phyloP scores from a whole-genome alignment of 2,888 invertebrate genomes.

The Lasioglossum oenotherae region DNA sequence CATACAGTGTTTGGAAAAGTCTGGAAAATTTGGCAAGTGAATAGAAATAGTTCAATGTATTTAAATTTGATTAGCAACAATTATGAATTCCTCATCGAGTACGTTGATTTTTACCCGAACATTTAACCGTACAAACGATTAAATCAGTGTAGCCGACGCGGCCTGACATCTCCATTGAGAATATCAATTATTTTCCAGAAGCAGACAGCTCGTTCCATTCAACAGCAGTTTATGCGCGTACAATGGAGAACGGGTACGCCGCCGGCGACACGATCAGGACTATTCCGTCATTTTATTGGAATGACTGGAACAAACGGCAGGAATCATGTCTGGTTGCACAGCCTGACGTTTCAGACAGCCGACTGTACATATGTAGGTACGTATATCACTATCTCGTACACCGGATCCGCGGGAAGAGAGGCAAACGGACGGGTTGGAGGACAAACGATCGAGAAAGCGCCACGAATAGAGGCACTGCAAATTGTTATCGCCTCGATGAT shows the following conservation, averaged over 20 bases:
- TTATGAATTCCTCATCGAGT: background rate
- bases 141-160: background rate
- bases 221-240: slow-evolving; percentile 7
- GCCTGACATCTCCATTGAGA: background rate
- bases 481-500: slow-evolving; percentile 4
- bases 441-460: slow-evolving; percentile 31
- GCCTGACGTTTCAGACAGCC: slow-evolving; percentile 55
- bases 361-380: slow-evolving; percentile 20
- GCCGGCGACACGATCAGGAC: slow-evolving; percentile 33
- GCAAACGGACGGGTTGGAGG: slow-evolving; percentile 21
- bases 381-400: slow-evolving; percentile 33
- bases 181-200: background rate
- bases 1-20: background rate
- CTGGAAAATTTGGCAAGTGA: background rate
- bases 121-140: background rate
- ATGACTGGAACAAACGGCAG: slow-evolving; percentile 81
- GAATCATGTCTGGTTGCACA: slow-evolving; percentile 83
- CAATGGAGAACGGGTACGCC: slow-evolving; percentile 22
- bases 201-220: background rate
- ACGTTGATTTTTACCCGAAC: background rate
- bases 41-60: background rate
- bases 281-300: slow-evolving; percentile 71
- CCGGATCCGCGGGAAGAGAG: slow-evolving; percentile 30
- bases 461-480: background rate
- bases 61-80: background rate